Percentiles rank a stretch among this genome's conserved stretches.
Evolutionary conservation across 1,140 invertebrate genomes (phyloP).

Genomic region (Trichomalopsis sarcophagae): DNA sequence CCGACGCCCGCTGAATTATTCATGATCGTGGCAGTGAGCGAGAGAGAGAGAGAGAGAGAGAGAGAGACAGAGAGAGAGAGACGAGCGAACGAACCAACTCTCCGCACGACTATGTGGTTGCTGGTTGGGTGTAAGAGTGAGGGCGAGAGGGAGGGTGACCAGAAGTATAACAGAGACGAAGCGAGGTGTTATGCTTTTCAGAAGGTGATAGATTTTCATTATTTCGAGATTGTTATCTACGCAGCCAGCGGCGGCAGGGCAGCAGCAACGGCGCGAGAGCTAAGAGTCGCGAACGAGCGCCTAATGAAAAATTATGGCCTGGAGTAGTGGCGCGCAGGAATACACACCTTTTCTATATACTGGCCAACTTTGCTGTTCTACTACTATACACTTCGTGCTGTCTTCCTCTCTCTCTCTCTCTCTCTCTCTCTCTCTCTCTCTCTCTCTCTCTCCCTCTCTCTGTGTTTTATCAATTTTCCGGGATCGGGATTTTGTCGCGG

Average conservation of each 20-base stretch:
- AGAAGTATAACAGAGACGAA: background rate
- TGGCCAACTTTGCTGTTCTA: background rate
- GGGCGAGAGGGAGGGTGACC: background rate
- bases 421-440: too few relatives aligned
- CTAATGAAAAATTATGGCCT: conserved; percentile 48
- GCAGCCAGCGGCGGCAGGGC: background rate
- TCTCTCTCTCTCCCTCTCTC: conserved; percentile 1
- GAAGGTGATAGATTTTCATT: conserved; percentile 53
- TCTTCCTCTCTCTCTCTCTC: conserved; percentile 3
- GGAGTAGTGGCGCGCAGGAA: too few relatives aligned
- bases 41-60: too few relatives aligned
- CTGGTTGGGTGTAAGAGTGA: background rate
- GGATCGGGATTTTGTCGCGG: background rate
- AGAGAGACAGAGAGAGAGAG: too few relatives aligned
- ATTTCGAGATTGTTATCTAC: conserved; percentile 51
- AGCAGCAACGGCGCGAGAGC: background rate
- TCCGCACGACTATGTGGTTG: background rate
- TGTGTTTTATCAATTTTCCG: conserved; percentile 41
- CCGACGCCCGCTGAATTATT: conserved; percentile 51
- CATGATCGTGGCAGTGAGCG: conserved; percentile 7
- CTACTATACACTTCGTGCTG: background rate
- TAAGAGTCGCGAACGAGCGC: background rate
- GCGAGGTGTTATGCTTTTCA: conserved; percentile 43
- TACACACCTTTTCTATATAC: background rate
- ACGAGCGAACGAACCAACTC: conserved; percentile 23